phyloP scores from a whole-genome alignment of 2,113 vertebrate species.

The Alligator sinensis region DNA sequence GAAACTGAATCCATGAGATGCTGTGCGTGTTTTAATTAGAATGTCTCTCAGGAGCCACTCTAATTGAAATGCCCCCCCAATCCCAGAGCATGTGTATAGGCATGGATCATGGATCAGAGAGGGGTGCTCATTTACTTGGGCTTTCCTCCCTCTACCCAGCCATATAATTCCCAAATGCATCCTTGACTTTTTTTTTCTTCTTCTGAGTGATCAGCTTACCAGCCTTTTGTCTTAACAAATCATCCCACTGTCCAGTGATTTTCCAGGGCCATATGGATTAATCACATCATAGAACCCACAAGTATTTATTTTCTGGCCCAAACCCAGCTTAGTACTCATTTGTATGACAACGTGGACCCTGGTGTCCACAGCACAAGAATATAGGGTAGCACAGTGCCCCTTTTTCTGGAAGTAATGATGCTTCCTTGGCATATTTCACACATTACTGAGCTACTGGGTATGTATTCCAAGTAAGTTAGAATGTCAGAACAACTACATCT shows the following conservation, averaged over 20 bases:
- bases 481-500: constrained; percentile 59
- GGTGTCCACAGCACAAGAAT: not conserved
- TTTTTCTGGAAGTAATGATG: constrained; percentile 31
- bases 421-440: constrained; percentile 45
- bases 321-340: not conserved
- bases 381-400: not conserved
- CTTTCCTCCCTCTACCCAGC: not conserved
- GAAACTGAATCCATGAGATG: too few relatives aligned
- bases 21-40: too few relatives aligned
- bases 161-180: not conserved
- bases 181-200: not conserved
- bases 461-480: constrained; percentile 22
- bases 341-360: not conserved
- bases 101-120: not conserved
- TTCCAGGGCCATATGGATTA: not conserved
- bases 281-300: not conserved
- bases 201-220: not conserved
- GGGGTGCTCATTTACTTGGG: not conserved
- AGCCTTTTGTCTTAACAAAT: not conserved
- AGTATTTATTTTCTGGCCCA: not conserved
- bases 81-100: too few relatives aligned
- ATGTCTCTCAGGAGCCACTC: too few relatives aligned
- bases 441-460: constrained; percentile 2
- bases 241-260: not conserved
- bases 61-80: too few relatives aligned